These are phyloP conservation scores for Enteromius treurensis DNA, from an alignment of 2,797 vertebrate species.

Conservation along the genomic window DNA sequence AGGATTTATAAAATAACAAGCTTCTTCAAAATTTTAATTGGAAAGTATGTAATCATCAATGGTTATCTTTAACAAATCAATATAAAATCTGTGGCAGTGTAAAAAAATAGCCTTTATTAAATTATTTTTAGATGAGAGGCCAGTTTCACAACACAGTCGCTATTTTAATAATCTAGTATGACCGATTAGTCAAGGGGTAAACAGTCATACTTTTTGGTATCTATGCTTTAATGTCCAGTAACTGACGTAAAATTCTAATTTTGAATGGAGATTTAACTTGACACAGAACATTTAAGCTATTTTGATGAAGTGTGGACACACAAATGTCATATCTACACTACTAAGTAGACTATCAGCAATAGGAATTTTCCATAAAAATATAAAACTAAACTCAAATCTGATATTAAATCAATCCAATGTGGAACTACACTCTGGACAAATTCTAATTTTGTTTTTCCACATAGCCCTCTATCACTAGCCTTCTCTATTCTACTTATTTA, in stretches of 20 bases:
- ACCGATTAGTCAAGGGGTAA: neutral
- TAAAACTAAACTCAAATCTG: neutral
- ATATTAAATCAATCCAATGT: neutral
- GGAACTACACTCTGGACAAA: neutral
- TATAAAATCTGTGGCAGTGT: no score
- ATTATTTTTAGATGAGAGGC: neutral
- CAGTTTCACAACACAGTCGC: neutral
- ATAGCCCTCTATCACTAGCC: neutral
- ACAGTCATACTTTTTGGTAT: neutral
- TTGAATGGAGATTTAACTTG: slow-evolving; percentile 1
- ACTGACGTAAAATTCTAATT: neutral
- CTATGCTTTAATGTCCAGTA: no score
- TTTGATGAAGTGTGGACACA: neutral
- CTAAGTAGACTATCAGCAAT: neutral
- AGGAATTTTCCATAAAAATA: neutral
- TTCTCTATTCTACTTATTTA: neutral
- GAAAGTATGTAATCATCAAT: neutral
- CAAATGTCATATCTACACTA: neutral
- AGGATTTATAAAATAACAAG: neutral
- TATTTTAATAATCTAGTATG: neutral
- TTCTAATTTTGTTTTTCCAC: neutral
- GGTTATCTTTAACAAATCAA: no score
- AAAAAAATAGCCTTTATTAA: no score
- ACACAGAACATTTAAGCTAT: neutral
- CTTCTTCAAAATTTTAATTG: neutral